Evolutionary conservation across 2,113 vertebrate species (phyloP).

Genomic region (Ursus arctos): DNA sequence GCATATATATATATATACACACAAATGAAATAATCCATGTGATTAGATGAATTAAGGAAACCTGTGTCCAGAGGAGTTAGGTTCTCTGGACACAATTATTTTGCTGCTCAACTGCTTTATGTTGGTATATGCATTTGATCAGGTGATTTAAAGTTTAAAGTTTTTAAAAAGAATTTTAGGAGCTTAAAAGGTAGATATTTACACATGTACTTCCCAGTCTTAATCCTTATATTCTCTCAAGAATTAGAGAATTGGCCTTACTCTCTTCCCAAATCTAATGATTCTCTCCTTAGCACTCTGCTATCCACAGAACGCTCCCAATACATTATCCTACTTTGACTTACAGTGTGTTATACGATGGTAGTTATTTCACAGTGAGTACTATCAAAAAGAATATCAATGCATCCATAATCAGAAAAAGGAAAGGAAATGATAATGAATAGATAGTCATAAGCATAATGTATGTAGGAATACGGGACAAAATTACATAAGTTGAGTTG

Average conservation of each 20-base stretch:
- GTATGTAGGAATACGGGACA: neutral
- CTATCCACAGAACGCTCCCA: neutral
- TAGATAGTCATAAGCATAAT: neutral
- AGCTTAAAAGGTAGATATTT: neutral
- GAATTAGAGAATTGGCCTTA: neutral
- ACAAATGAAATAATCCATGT: neutral
- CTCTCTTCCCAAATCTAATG: neutral
- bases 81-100: neutral
- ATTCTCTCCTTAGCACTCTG: neutral
- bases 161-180: conserved; percentile 4
- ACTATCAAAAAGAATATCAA: neutral
- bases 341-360: neutral
- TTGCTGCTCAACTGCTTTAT: neutral
- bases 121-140: neutral
- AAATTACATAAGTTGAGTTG: neutral
- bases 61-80: neutral
- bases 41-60: neutral
- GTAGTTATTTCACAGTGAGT: neutral
- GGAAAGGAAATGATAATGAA: neutral
- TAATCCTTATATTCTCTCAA: neutral
- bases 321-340: neutral
- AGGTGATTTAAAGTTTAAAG: neutral
- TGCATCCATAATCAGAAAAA: neutral
- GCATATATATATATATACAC: no score
- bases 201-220: neutral